phyloP scores from a whole-genome alignment of 2,113 vertebrate species.

The Alectura lathami region DNA sequence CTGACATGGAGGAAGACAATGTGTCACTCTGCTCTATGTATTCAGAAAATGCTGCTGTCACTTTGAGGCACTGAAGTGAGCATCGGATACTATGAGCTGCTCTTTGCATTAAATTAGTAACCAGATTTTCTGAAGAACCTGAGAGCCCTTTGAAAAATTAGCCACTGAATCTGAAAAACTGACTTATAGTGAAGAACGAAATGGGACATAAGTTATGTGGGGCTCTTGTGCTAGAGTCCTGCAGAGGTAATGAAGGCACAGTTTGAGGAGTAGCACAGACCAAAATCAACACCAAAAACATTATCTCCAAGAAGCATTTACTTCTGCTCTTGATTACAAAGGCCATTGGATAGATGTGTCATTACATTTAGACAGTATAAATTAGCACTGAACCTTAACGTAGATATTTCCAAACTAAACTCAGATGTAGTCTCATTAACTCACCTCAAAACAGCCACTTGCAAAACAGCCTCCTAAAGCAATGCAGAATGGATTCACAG shows the following conservation, averaged over 20 bases:
- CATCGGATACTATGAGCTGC: background rate
- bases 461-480: background rate
- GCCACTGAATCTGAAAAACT: background rate
- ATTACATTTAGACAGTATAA: background rate
- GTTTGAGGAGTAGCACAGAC: background rate
- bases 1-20: background rate
- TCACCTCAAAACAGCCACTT: background rate
- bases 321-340: background rate
- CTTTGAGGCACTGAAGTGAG: background rate
- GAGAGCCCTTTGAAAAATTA: background rate
- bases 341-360: background rate
- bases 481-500: background rate
- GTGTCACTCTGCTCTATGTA: background rate
- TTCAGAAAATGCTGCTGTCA: background rate
- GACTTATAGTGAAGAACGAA: background rate
- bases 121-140: background rate
- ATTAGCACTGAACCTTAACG: background rate
- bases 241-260: background rate
- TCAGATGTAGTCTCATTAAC: background rate
- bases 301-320: background rate
- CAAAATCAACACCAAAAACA: background rate
- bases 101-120: background rate
- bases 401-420: background rate
- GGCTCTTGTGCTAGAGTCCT: background rate
- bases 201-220: background rate